Conservation (phyloP, 2,888 invertebrate species). For the Plutella xylostella region DNA sequence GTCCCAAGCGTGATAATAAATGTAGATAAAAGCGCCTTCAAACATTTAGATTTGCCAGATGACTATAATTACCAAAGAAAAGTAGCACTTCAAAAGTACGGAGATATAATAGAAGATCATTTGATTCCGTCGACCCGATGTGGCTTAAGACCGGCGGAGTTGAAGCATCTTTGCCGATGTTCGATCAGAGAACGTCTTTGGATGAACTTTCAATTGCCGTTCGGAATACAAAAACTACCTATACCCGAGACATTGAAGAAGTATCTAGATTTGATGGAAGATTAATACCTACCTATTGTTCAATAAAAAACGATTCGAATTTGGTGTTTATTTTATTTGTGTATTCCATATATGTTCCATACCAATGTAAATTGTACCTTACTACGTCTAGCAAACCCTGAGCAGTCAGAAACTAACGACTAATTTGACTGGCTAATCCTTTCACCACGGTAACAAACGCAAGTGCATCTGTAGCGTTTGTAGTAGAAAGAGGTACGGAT, state of each 20-base stretch:
- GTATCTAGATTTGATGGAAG: conserved; percentile 80
- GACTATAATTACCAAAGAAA: conserved; percentile 60
- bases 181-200: conserved; percentile 74
- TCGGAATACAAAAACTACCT: conserved; percentile 76
- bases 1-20: conserved; percentile 70
- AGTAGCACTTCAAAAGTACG: conserved; percentile 48
- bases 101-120: conserved; percentile 66
- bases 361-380: not conserved
- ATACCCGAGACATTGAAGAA: conserved; percentile 75
- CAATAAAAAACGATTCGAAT: not conserved
- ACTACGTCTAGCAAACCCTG: not conserved
- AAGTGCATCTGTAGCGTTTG: not conserved
- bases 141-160: conserved; percentile 73
- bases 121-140: conserved; percentile 72
- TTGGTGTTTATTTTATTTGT: not conserved
- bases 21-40: conserved; percentile 37
- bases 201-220: conserved; percentile 78
- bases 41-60: conserved; percentile 40
- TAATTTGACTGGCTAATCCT: not conserved
- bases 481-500: not conserved
- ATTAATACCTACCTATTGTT: conserved; percentile 47
- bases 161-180: conserved; percentile 83
- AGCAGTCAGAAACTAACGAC: not conserved
- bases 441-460: not conserved
- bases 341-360: not conserved